Evolutionary conservation across 37 sponge, comb jelly and placozoan genomes (phyloP), one percentile per base, ranked within the genome.

Genomic region (Ianthella basta): DNA sequence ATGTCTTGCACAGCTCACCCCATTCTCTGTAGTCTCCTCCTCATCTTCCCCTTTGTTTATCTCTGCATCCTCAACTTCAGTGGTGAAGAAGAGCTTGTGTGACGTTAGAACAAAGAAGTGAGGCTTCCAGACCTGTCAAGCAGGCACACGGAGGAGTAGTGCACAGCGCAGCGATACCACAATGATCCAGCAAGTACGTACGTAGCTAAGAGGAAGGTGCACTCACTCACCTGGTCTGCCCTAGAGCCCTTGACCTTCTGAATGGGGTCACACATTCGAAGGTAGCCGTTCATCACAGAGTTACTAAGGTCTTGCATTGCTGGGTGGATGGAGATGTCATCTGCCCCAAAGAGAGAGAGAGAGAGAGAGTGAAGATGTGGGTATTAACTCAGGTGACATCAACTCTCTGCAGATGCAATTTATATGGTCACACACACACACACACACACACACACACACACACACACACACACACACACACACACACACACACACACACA

Each of bases 81-180:
- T 84, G 12, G 92, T 91, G 82, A 91, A 97, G 86, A 85, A 88
- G 33, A 97, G 87, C 79, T 91, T 89, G 20, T 85, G 77, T 30
- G 83, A 27, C 16, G 88, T 92, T 61, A 97, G 86, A 23, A 97
- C 97, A 90, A 97, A 97, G 91, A 86, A 97, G 40, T 94, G 97
- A 13, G 73, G 84, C 4, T 81, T 68, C 97, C 97, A 97, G 60
- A 80, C 82, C 93, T 92, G 64, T 41, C 63, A 35, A 50, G 10
- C n/a, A 72, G 33, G 38, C 24, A 86, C 33, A 61, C 39, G 35
- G 54, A 55, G 68, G 3, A 25, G 60, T 4, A 54, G n/a, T n/a
- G n/a, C n/a, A n/a, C n/a, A 21, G 60, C 60, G 19, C 60, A 59
- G 16, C n/a, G n/a, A n/a, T n/a, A n/a, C n/a, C n/a, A n/a, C n/a